Conservation (phyloP, 2,888 invertebrate genomes). For the Corbicula japonica region DNA sequence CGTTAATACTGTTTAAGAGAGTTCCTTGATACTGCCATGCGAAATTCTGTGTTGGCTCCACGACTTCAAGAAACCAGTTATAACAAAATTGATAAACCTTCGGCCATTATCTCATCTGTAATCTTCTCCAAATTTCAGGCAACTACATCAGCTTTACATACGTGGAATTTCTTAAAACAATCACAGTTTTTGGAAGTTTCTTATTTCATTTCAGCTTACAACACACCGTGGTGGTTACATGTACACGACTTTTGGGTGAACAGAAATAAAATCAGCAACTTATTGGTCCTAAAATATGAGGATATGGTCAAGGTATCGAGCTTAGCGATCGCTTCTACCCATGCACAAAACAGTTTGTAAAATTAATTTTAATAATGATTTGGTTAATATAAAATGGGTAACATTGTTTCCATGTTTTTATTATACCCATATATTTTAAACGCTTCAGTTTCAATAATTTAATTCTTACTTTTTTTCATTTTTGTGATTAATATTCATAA, state of each 20-base stretch:
- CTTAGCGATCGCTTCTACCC: background rate
- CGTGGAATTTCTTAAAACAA: background rate
- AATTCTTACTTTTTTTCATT: too few species aligned
- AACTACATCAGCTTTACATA: too few species aligned
- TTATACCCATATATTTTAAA: too few species aligned
- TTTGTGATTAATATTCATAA: too few species aligned
- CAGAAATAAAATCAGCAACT: conserved; percentile 18
- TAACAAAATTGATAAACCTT: too few species aligned
- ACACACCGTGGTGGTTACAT: conserved; percentile 52
- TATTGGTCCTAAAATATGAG: conserved; percentile 41
- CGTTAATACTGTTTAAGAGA: too few species aligned
- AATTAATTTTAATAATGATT: background rate
- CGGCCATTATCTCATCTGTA: too few species aligned
- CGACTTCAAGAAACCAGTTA: too few species aligned
- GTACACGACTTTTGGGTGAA: conserved; percentile 45
- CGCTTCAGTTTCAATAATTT: too few species aligned
- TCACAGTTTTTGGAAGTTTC: background rate
- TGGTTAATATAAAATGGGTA: background rate
- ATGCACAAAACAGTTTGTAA: background rate
- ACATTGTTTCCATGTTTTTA: background rate
- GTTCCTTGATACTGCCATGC: too few species aligned
- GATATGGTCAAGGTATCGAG: conserved; percentile 40
- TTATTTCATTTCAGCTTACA: conserved; percentile 35
- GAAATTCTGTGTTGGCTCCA: too few species aligned
- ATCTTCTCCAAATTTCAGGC: too few species aligned